These are phyloP conservation scores for Drosophila bunnanda DNA, from an alignment of 2,888 invertebrate genomes.

Conservation along the genomic window DNA sequence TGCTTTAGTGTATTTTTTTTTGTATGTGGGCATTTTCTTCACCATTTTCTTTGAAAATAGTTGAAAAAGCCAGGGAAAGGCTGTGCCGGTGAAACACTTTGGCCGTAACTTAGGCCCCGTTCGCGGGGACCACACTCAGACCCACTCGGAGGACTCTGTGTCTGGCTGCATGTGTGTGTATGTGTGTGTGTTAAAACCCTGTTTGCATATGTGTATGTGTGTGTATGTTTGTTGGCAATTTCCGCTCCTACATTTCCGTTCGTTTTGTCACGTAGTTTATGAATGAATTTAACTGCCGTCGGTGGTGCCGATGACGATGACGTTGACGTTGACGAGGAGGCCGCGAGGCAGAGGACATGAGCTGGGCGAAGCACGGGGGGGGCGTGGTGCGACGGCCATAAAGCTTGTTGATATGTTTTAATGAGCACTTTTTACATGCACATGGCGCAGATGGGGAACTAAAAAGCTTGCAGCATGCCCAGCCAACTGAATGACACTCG, in stretches of 20 bases:
- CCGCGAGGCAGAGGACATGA: constrained; percentile 30
- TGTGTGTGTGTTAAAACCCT: constrained; percentile 10
- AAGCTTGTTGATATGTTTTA: constrained; percentile 78
- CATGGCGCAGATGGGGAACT: constrained; percentile 40
- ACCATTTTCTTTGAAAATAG: constrained; percentile 62
- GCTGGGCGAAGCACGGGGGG: constrained; percentile 9
- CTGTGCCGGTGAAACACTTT: constrained; percentile 66
- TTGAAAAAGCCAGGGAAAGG: constrained; percentile 62
- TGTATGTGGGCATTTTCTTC: constrained; percentile 25
- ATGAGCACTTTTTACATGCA: constrained; percentile 74
- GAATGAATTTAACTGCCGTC: constrained; percentile 76
- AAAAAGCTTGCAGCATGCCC: constrained; percentile 55
- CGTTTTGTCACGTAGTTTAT: constrained; percentile 80
- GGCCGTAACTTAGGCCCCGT: constrained; percentile 58
- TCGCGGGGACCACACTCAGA: constrained; percentile 13
- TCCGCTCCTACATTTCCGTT: constrained; percentile 78
- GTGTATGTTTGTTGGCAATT: constrained; percentile 72
- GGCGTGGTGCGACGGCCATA: constrained; percentile 42
- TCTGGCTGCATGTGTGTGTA: constrained; percentile 52
- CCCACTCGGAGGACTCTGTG: constrained; percentile 24
- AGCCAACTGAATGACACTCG: constrained; percentile 58
- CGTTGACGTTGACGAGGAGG: constrained; percentile 24
- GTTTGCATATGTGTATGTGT: constrained; percentile 14
- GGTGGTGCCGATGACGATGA: constrained; percentile 49
- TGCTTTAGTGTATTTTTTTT: not conserved